Evolutionary conservation across 2,113 vertebrate species (phyloP), one percentile per base, ranked within the genome.

Genomic region (Nerophis lumbriciformis): DNA sequence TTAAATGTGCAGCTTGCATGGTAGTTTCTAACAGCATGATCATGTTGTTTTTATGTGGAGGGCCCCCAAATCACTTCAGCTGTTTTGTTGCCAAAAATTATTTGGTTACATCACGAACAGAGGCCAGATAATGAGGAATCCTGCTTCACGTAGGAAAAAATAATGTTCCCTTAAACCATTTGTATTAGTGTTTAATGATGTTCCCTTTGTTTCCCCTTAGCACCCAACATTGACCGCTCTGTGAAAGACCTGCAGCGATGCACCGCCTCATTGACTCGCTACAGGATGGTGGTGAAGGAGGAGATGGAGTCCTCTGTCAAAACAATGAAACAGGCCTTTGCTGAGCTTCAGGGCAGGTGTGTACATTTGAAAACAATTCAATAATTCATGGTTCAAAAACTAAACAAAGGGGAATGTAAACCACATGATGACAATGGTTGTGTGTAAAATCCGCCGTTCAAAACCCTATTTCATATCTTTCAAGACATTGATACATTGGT

Each of bases 271-370:
- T 89, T 98, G 74, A 94, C 94, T 0, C 93, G 96, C n/a, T 98
- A 98, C 85, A 91, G 93, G 63, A 92, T 93, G 21, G 90, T 98
- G 75, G 92, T 98, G 61, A 96, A 95, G 81, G 95, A 97, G 44
- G 96, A 98, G 73, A 96, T 97, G 93, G 95, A 98, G 66, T 86
- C 89, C 0, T 98, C 96, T n/a, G 92, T 98, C 83, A 97, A 95
- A 82, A 94, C 85, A 76, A 97, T 98, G 93, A 98, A 98, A 76
- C 93, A 92, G 77, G 92, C 91, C 2, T 98, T 98, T 83, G 90
- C 94, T 2, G 96, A 98, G 19, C 89, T 98, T 19, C 95, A 97
- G 85, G 94, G 90, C 73, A 94, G 94, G 96, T 98, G 81, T 5
- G 73, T 58, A 2, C 0, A n/a, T 28, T 21, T 53, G 42, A 4